Conservation (phyloP, 1,140 invertebrate genomes). For the Drosophila ambigua region DNA sequence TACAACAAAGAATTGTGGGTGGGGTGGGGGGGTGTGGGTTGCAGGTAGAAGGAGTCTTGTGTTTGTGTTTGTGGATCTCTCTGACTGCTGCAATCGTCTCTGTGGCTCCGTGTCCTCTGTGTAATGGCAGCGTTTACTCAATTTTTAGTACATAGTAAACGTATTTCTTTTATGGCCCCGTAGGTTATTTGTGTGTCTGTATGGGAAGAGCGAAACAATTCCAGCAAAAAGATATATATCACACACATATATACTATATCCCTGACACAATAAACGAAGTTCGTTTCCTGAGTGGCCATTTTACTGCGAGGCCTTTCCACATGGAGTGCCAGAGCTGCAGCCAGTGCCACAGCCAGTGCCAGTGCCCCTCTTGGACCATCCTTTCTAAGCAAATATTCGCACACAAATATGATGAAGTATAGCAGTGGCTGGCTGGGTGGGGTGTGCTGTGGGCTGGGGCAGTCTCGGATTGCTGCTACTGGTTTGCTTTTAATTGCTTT, state of each 20-base stretch:
- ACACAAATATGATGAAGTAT: conserved; percentile 77
- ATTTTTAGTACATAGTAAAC: conserved; percentile 79
- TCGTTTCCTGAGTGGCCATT: conserved; percentile 80
- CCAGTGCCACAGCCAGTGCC: background rate
- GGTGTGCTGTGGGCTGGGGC: background rate
- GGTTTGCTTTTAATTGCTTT: conserved; percentile 78
- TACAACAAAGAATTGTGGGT: conserved; percentile 20
- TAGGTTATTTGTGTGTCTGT: conserved; percentile 71
- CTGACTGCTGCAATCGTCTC: conserved; percentile 60
- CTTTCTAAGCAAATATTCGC: conserved; percentile 67
- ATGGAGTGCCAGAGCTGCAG: background rate
- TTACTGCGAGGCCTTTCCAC: conserved; percentile 70
- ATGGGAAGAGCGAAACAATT: conserved; percentile 62
- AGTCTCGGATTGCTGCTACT: conserved; percentile 36
- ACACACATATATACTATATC: conserved; percentile 34
- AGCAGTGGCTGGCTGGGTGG: conserved; percentile 2
- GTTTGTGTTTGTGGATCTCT: conserved; percentile 12
- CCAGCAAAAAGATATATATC: conserved; percentile 58
- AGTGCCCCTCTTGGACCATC: background rate
- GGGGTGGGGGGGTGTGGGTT: background rate
- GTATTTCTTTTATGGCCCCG: conserved; percentile 75
- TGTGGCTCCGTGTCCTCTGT: no score
- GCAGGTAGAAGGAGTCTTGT: background rate
- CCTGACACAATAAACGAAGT: conserved; percentile 80
- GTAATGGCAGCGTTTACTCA: conserved; percentile 80